These are phyloP conservation scores for Nemapogon koenigi DNA, from an alignment of 2,888 invertebrate genomes.

Conservation along the genomic window DNA sequence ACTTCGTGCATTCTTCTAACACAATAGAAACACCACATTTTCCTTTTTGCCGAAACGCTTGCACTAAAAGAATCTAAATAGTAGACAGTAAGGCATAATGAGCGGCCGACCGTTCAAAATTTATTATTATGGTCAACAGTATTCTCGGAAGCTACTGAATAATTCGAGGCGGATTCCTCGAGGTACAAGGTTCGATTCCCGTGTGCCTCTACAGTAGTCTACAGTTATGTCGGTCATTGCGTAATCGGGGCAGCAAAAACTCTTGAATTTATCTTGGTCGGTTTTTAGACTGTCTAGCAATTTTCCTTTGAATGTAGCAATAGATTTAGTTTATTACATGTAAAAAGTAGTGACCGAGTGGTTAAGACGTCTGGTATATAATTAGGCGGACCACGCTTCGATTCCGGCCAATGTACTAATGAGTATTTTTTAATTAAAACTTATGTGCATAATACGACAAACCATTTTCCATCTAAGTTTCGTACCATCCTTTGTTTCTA, in stretches of 20 bases:
- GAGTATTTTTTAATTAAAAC: too few species aligned
- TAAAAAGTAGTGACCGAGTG: too few species aligned
- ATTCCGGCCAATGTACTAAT: too few species aligned
- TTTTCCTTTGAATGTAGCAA: too few species aligned
- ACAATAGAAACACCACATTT: slow-evolving; percentile 5
- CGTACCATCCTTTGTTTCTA: too few species aligned
- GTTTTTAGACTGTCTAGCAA: not conserved
- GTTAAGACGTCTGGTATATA: too few species aligned
- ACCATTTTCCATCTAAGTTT: too few species aligned
- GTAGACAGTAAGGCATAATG: slow-evolving; percentile 2
- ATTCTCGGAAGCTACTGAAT: slow-evolving; percentile 53
- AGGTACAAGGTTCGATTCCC: slow-evolving; percentile 48
- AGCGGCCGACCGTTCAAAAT: not conserved
- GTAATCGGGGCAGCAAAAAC: slow-evolving; percentile 31
- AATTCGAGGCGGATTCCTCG: slow-evolving; percentile 28
- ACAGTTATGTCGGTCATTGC: slow-evolving; percentile 60
- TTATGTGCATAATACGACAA: too few species aligned
- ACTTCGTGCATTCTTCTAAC: not conserved
- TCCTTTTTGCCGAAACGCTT: not conserved
- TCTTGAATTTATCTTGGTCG: not conserved
- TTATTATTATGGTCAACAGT: not conserved
- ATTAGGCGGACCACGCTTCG: too few species aligned
- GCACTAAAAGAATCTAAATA: not conserved
- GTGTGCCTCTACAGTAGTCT: slow-evolving; percentile 27
- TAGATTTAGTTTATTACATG: too few species aligned